These are phyloP conservation scores for Sylvilagus bachmani DNA, from an alignment of 2,113 vertebrate species.

Conservation along the genomic window DNA sequence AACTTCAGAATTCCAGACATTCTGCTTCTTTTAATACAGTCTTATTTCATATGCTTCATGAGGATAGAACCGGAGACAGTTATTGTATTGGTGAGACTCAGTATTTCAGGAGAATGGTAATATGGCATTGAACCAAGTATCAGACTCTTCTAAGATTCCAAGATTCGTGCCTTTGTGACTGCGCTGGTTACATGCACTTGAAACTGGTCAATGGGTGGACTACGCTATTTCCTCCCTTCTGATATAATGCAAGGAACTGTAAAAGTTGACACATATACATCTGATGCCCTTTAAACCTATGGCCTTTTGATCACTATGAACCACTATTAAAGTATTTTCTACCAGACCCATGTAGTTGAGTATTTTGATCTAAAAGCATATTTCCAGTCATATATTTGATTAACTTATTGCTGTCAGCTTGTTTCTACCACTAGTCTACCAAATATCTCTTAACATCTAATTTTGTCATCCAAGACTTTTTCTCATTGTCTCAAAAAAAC, in stretches of 20 bases:
- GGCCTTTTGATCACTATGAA: neutral
- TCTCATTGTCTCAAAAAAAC: neutral
- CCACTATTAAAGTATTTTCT: neutral
- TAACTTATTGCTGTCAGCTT: neutral
- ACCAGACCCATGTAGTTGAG: neutral
- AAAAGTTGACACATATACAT: neutral
- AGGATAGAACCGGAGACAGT: neutral
- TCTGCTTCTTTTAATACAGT: neutral
- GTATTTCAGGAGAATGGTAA: neutral
- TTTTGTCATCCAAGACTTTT: constrained; percentile 32
- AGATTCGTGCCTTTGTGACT: neutral
- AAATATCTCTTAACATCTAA: neutral
- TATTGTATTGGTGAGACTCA: neutral
- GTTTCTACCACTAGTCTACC: neutral
- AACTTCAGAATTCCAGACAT: neutral
- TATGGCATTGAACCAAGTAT: neutral
- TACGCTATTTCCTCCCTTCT: neutral
- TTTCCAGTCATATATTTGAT: neutral
- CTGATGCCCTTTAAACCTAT: neutral
- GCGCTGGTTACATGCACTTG: neutral
- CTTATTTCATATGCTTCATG: neutral
- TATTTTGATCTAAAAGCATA: constrained; percentile 36
- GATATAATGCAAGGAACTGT: neutral
- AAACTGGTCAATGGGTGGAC: neutral
- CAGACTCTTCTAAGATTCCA: neutral